Base-by-base conservation (phyloP, 2,797 vertebrate genomes). In the Poeciliopsis infans region DNA sequence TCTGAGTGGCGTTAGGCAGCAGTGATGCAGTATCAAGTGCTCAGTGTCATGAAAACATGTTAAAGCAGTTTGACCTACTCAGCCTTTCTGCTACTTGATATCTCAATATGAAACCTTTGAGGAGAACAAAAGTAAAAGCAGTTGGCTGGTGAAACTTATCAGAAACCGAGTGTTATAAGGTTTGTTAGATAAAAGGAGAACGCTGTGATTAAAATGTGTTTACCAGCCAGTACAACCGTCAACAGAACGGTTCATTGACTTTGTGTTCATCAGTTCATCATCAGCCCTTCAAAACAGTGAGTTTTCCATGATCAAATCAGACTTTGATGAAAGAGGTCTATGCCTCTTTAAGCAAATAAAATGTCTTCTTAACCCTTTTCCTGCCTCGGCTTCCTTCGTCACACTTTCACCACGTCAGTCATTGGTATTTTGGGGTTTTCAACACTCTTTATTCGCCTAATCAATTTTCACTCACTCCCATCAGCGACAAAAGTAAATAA, bases 361-460 rank as follows among this genome's bases (percentile, higher is more conserved):
- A 72, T 13, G 5, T 45, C 51, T 25, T 69, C 47, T 76, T 36
- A 82, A 83, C 75, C 74, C 7, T 11, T 7, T 18, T 79, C 74
- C 69, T 80, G 77, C 43, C 45, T 78, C 73, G n/a, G 75, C 71
- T 73, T 71, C 72, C 55, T 79, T 87, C 80, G 72, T 86, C 39
- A 55, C 78, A 18, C 53, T 83, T 79, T 91, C 81, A 83, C 70
- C 79, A 76, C 76, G 41, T 4, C 53, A 53, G 47, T 88, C 73
- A n/a, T 45, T 76, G 47, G 71, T 76, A 61, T 78, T 72, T 81
- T 39, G 1, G 51, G 23, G n/a, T 77, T 91, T 87, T 90, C 87
- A 81, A 75, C 74, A n/a, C 83, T 79, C 86, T 77, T 83, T 55
- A 75, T 41, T 78, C 70, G 23, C 41, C n/a, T 70, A 1, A 77